Evolutionary conservation across 92 coral and sea anemone genomes (phyloP), one percentile per base, ranked within the genome.

Genomic region (Palythoa grandiflora): DNA sequence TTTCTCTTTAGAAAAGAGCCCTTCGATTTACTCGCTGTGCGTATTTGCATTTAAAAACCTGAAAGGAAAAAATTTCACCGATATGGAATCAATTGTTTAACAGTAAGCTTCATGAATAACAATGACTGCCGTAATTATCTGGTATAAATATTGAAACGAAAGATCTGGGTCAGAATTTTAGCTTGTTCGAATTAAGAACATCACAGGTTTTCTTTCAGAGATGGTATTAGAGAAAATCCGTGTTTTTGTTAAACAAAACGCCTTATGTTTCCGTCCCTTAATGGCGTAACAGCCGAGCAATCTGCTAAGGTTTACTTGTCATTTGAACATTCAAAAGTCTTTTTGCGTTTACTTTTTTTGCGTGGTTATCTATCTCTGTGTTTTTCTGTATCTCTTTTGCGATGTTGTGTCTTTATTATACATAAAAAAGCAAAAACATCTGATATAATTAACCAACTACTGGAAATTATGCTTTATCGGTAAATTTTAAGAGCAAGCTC

Each of bases 11-110:
- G 36, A 66, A 80, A 66, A 16, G 57, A 68, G 66, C 51, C 55
- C 19, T 68, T 44, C 75, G 66, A 63, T 81, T 81, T 35, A 16
- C 12, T 36, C 11, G 50, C 66, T 71, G 6, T 35, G 59, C 11
- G 86, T 66, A 81, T 81, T 81, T 81, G 86, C 86, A 81, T 81
- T 53, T 81, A 81, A 65, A 81, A 40, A 19, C 75, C 75, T 28
- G 6, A 53, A 20, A 71, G 40, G 61, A n/a, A 39, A 61, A 80
- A 40, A 16, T 80, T 80, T 60, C 73, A 39, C 73, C 74, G 68
- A 80, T 21, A 60, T 65, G 19, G 40, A 54, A 48, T 48, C 71
- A 71, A 81, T 81, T 81, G 86, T 81, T 48, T 68, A 39, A 81
- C 17, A 65, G 55, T 51, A 66, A 28, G 19, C 75, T 44, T 54